Percentiles rank a stretch among this genome's conserved stretches.
Conservation (phyloP, 2,113 vertebrate species). For the Takifugu bimaculatus region DNA sequence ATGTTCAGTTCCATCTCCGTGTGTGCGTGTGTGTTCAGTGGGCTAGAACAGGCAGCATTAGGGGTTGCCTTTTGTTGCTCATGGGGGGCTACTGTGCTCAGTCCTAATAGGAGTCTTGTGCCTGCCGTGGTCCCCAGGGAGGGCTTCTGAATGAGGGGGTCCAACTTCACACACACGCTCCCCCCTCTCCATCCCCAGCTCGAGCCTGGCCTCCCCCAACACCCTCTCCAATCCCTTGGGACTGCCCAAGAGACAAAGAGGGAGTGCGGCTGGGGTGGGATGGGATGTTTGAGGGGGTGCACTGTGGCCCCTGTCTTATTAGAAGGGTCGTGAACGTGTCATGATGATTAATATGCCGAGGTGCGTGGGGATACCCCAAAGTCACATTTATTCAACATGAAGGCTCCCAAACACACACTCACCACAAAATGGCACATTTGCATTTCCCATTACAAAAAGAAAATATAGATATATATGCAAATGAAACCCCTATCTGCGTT, state of each 20-base stretch:
- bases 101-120: constrained; percentile 80
- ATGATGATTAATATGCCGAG: constrained; percentile 84
- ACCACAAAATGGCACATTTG: constrained; percentile 78
- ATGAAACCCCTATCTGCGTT: constrained; percentile 68
- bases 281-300: constrained; percentile 74
- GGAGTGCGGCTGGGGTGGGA: constrained; percentile 70
- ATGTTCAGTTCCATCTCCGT: background rate
- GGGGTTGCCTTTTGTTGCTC: constrained; percentile 77
- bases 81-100: constrained; percentile 73
- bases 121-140: constrained; percentile 75
- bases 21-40: constrained; percentile 54
- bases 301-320: constrained; percentile 82
- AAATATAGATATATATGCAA: constrained; percentile 81
- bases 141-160: constrained; percentile 74
- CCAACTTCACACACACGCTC: constrained; percentile 67
- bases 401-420: constrained; percentile 73
- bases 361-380: constrained; percentile 79
- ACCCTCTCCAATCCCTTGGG: constrained; percentile 70
- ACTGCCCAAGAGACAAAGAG: constrained; percentile 77
- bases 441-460: constrained; percentile 79
- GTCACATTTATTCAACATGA: constrained; percentile 78
- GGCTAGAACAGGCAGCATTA: constrained; percentile 71
- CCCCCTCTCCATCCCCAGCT: constrained; percentile 54
- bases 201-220: constrained; percentile 66
- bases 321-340: constrained; percentile 84